These are phyloP conservation scores for Gallirallus australis DNA, from an alignment of 2,797 vertebrate species.

Conservation along the genomic window DNA sequence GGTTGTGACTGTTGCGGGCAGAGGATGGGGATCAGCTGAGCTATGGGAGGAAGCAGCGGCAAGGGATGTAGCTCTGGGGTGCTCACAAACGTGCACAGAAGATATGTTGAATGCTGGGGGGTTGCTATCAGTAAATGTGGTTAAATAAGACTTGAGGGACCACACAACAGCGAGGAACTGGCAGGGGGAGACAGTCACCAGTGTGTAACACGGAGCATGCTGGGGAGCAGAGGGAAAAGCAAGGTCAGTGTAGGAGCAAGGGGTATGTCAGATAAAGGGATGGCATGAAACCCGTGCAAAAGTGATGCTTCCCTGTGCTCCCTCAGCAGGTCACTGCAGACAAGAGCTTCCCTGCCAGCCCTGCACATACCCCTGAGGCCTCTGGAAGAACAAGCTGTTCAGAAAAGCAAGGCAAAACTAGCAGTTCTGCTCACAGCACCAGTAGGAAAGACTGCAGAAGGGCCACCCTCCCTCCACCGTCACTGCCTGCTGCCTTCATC, in stretches of 20 bases:
- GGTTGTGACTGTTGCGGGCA: not conserved
- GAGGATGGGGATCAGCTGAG: not conserved
- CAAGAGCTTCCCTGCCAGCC: not conserved
- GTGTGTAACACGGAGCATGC: not conserved
- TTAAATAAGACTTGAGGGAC: not conserved
- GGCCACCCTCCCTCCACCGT: not conserved
- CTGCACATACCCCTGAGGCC: not conserved
- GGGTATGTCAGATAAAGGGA: not conserved
- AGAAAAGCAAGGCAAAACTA: not conserved
- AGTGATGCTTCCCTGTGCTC: not conserved
- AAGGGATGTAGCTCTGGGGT: not conserved
- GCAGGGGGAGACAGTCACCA: not conserved
- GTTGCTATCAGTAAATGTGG: not conserved
- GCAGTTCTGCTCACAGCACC: not conserved
- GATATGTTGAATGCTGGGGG: not conserved
- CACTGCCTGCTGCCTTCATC: not conserved
- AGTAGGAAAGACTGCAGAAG: not conserved
- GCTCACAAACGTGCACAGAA: not conserved
- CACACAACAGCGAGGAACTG: not conserved
- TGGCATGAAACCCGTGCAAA: fast-evolving
- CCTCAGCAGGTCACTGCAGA: not conserved
- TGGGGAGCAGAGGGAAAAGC: not conserved
- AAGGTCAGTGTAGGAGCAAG: not conserved
- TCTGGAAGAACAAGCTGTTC: not conserved
- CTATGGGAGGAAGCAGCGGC: not conserved